phyloP scores from a whole-genome alignment of 2,797 vertebrate species.

The Adrianichthys oophorus region DNA sequence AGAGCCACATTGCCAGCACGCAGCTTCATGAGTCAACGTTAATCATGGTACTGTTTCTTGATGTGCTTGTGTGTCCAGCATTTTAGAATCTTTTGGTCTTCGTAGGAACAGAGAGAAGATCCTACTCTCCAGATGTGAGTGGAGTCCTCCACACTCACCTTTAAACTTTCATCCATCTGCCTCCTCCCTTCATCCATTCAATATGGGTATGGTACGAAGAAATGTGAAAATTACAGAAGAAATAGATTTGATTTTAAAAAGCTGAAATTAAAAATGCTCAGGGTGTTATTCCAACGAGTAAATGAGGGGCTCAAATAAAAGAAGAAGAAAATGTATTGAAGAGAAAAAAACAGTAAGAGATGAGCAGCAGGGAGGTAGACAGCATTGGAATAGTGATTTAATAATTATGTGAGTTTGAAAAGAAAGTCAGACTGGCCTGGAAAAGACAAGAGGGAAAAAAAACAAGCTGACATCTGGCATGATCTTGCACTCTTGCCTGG shows the following conservation, averaged over 20 bases:
- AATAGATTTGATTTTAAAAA: background rate
- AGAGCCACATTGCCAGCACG: constrained; percentile 30
- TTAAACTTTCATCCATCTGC: constrained; percentile 37
- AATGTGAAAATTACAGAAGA: constrained; percentile 4
- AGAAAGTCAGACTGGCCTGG: constrained; percentile 14
- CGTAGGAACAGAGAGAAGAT: constrained; percentile 5
- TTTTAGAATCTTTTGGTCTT: constrained; percentile 14
- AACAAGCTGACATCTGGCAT: constrained; percentile 57
- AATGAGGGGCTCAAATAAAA: constrained; percentile 4
- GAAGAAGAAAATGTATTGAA: background rate
- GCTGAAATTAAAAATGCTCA: too few species aligned
- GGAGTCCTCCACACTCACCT: constrained; percentile 13
- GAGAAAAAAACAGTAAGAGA: constrained; percentile 5
- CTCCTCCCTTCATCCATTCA: constrained; percentile 24
- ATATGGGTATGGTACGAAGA: constrained; percentile 9
- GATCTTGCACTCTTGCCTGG: constrained; percentile 18
- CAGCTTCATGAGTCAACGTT: constrained; percentile 19
- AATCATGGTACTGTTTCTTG: constrained; percentile 17
- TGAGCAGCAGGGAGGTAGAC: constrained; percentile 36
- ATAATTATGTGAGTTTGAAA: constrained; percentile 56
- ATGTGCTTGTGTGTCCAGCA: background rate
- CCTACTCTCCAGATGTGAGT: constrained; percentile 2
- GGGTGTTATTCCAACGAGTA: too few species aligned
- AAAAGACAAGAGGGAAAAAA: background rate
- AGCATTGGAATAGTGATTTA: constrained; percentile 58